Evolutionary conservation across 2,797 vertebrate species (phyloP), one percentile per base, ranked within the genome.

Genomic region (Oreonectes daqikongensis): DNA sequence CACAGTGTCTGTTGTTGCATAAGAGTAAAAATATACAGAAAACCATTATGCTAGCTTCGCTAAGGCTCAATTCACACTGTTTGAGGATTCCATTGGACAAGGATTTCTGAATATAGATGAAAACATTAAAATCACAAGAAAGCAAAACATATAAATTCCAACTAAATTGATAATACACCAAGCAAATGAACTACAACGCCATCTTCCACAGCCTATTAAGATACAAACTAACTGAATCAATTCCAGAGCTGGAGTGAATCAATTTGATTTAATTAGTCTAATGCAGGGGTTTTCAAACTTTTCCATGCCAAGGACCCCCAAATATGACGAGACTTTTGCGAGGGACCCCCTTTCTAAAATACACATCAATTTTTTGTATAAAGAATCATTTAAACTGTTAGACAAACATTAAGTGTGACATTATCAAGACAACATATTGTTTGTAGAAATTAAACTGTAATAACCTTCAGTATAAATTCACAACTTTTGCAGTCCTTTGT

Each of bases 161-260:
- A 66, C 11, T 40, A 76, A n/a, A 53, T 17, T 24, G 20, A 66
- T 32, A 52, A 5, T 22, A 63, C 40, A 52, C 10, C 46, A 69
- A 66, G 26, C 59, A 71, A 69, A 69, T 57, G 24, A 53, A 35
- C 59, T 26, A 46, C 30, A 67, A 20, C 15, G 18, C 17, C 12
- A 30, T 30, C 30, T 55, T 57, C 38, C 57, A 69, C 40, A 12
- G 59, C 57, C 35, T 24, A 69, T 73, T 74, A 40, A 42, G 55
- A 38, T 26, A 60, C 63, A 22, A 75, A 70, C 50, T 77, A 79
- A 70, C 79, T 78, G 42, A 61, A 77, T 70, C 70, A 73, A 38
- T 60, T 46, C 22, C 55, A 77, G 52, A 67, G 72, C 69, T 24
- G 59, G 38, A 78, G 55, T 55, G 50, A 81, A 72, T 72, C 50